Conservation (phyloP, 2,113 vertebrate genomes). For the Bambusicola thoracicus region DNA sequence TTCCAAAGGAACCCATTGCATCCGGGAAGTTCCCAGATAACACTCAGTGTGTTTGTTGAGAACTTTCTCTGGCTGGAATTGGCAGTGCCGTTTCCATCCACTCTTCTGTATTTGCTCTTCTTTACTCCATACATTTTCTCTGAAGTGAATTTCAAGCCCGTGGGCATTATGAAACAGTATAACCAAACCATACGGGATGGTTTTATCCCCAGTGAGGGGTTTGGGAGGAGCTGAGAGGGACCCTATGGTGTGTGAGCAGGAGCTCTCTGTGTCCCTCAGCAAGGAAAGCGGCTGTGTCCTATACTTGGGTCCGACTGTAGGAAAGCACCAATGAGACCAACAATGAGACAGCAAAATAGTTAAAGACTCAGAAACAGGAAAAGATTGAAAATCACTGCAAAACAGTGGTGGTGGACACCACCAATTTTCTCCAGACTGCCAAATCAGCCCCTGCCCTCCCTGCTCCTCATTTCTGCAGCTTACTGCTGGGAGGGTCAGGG, state of each 20-base stretch:
- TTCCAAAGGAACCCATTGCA: not conserved
- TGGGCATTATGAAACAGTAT: not conserved
- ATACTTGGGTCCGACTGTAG: not conserved
- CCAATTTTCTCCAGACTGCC: not conserved
- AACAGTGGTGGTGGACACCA: not conserved
- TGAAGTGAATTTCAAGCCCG: not conserved
- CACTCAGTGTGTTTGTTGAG: not conserved
- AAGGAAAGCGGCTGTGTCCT: not conserved
- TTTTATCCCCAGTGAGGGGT: not conserved
- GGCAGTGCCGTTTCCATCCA: not conserved
- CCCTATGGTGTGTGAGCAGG: not conserved
- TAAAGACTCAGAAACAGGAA: not conserved
- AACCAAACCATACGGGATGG: not conserved
- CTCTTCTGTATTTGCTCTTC: not conserved
- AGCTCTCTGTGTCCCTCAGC: not conserved
- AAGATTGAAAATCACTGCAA: accelerated
- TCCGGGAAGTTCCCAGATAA: constrained; percentile 6
- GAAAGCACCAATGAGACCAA: accelerated
- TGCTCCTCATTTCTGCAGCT: not conserved
- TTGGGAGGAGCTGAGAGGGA: not conserved
- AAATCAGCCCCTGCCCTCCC: not conserved
- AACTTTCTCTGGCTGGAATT: not conserved
- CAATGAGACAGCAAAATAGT: not conserved
- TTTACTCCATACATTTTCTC: not conserved
- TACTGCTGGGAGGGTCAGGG: accelerated